Conservation (phyloP, 2,113 vertebrate genomes). For the Plecotus auritus region DNA sequence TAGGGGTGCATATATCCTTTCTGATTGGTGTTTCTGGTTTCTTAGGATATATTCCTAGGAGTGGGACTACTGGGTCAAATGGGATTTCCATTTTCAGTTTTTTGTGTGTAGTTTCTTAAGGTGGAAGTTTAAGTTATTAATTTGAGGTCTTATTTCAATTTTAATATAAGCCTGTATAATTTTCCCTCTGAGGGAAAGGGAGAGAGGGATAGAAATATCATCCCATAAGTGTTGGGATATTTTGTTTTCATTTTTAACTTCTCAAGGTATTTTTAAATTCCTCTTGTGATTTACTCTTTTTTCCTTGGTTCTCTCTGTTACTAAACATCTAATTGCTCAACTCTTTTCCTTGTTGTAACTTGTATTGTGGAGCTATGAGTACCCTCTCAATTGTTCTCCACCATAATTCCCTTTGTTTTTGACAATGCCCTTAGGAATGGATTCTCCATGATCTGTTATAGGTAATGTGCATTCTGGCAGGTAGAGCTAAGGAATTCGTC, state of each 20-base stretch:
- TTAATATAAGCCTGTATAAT: neutral
- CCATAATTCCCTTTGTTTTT: slow-evolving; percentile 11
- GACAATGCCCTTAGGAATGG: neutral
- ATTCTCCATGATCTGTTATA: neutral
- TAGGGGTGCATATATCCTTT: too few relatives aligned
- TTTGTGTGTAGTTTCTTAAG: neutral
- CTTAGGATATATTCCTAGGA: too few relatives aligned
- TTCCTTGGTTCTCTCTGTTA: slow-evolving; percentile 11
- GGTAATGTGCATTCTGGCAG: neutral
- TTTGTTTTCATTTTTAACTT: neutral
- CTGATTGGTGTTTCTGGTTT: too few relatives aligned
- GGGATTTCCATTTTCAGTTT: too few relatives aligned
- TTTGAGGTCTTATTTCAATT: neutral
- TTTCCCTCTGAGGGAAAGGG: neutral
- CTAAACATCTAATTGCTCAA: neutral
- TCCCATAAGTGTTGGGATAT: neutral
- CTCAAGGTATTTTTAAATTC: neutral
- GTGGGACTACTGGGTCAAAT: too few relatives aligned
- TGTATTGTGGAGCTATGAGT: neutral
- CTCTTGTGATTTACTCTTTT: neutral
- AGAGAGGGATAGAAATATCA: neutral
- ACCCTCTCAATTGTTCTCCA: neutral
- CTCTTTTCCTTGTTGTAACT: neutral
- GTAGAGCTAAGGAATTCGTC: neutral
- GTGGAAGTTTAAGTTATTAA: neutral